Evolutionary conservation across 1,140 invertebrate species (phyloP).

Genomic region (Rhagoletis pomonella): DNA sequence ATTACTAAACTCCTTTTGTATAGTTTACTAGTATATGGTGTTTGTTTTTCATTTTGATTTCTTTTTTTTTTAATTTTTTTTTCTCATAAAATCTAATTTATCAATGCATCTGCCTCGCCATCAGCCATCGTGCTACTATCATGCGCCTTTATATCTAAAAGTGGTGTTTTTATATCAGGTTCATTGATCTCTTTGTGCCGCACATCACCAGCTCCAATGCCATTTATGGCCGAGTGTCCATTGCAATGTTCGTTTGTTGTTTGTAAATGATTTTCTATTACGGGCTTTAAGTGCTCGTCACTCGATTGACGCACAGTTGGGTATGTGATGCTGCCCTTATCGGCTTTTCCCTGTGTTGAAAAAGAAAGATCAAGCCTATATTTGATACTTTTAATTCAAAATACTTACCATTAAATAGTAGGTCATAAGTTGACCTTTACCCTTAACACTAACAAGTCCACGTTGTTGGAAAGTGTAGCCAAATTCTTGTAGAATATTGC

Average conservation of each 20-base stretch:
- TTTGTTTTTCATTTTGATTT: not conserved
- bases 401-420: conserved; percentile 86
- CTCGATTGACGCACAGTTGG: not conserved
- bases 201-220: not conserved
- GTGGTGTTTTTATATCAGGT: conserved; percentile 66
- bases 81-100: conserved; percentile 3
- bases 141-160: conserved; percentile 62
- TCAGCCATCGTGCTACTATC: conserved; percentile 30
- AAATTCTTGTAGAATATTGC: conserved; percentile 88
- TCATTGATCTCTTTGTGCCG: conserved; percentile 55
- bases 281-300: not conserved
- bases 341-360: conserved; percentile 45
- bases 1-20: not conserved
- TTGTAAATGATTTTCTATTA: conserved; percentile 55
- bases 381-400: not conserved
- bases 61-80: not conserved
- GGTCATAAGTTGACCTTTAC: conserved; percentile 96
- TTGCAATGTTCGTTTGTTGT: not conserved
- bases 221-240: not conserved
- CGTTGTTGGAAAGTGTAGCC: conserved; percentile 94
- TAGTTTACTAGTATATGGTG: not conserved
- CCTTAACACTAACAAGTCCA: conserved; percentile 93
- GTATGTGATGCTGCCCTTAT: not conserved
- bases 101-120: conserved; percentile 21
- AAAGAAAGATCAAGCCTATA: not conserved